phyloP scores from a whole-genome alignment of 2,797 vertebrate species.

The Chanos chanos region DNA sequence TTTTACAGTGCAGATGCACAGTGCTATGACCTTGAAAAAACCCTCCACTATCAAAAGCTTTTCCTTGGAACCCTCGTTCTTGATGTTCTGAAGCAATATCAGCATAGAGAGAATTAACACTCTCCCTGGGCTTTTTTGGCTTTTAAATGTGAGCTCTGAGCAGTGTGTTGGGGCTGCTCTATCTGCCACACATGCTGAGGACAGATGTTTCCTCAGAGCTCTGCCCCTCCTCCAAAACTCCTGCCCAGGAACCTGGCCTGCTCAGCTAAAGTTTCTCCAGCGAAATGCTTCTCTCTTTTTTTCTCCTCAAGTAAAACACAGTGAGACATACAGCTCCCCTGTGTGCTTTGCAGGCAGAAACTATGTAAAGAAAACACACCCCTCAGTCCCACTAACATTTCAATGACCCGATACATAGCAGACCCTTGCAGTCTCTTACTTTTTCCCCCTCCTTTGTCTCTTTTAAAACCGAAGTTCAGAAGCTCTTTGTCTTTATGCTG shows the following conservation, averaged over 20 bases:
- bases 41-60: neutral
- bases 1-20: neutral
- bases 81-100: conserved; percentile 36
- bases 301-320: neutral
- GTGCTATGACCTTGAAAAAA: conserved; percentile 3
- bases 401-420: conserved; percentile 11
- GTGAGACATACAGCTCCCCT: neutral
- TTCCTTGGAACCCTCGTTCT: neutral
- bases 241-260: conserved; percentile 10
- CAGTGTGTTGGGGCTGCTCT: neutral
- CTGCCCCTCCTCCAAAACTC: conserved; percentile 32
- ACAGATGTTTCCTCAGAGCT: conserved; percentile 51
- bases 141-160: conserved; percentile 41
- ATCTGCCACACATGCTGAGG: conserved; percentile 42
- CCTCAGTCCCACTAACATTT: conserved; percentile 20
- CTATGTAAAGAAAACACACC: neutral
- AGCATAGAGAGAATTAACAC: conserved; percentile 35
- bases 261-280: conserved; percentile 9
- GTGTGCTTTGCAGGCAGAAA: neutral
- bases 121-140: conserved; percentile 41
- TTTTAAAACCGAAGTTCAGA: neutral
- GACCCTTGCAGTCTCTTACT: neutral
- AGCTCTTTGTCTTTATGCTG: conserved; percentile 1
- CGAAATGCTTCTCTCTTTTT: conserved; percentile 8
- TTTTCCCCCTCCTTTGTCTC: neutral